Percentiles rank a stretch among this genome's conserved stretches.
Evolutionary conservation across 2,797 vertebrate species (phyloP).

Genomic region (Melopsittacus undulatus): DNA sequence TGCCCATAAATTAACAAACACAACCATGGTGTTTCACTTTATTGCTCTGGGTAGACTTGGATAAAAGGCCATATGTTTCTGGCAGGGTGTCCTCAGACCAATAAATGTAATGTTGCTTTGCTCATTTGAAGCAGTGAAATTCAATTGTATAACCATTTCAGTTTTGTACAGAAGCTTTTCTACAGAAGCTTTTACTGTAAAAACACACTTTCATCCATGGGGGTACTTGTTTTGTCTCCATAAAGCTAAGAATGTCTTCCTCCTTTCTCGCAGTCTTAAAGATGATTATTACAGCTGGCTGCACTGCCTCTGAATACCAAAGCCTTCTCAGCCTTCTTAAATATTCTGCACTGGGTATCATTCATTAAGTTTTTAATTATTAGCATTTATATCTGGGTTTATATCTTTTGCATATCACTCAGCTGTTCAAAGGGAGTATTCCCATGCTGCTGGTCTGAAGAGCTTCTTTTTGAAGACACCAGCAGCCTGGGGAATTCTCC

Average conservation of each 20-base stretch:
- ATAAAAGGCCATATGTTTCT: slow-evolving; percentile 46
- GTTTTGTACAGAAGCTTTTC: slow-evolving; percentile 26
- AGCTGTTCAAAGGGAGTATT: slow-evolving; percentile 74
- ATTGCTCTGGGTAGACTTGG: background rate
- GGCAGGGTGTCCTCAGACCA: slow-evolving; percentile 17
- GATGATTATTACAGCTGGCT: slow-evolving; percentile 47
- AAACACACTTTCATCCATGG: slow-evolving; percentile 7
- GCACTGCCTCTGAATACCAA: slow-evolving; percentile 55
- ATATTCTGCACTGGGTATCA: slow-evolving; percentile 69
- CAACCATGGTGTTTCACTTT: slow-evolving; percentile 43
- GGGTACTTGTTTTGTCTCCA: slow-evolving; percentile 29
- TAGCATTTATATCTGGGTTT: slow-evolving; percentile 70
- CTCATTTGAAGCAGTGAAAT: background rate
- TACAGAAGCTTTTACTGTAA: background rate
- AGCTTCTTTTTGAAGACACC: slow-evolving; percentile 63
- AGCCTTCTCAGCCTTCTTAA: slow-evolving; percentile 57
- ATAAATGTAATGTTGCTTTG: slow-evolving; percentile 31
- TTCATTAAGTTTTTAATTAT: slow-evolving; percentile 78
- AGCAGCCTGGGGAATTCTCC: slow-evolving; percentile 40
- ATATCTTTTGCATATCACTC: slow-evolving; percentile 71
- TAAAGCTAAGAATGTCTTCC: slow-evolving; percentile 33
- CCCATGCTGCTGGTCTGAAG: slow-evolving; percentile 55
- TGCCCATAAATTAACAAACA: slow-evolving; percentile 46
- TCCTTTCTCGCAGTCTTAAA: background rate
- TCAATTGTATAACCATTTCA: slow-evolving; percentile 17